Evolutionary conservation across 2,113 vertebrate species (phyloP), one percentile per base, ranked within the genome.

Genomic region (Cygnus buccinator): DNA sequence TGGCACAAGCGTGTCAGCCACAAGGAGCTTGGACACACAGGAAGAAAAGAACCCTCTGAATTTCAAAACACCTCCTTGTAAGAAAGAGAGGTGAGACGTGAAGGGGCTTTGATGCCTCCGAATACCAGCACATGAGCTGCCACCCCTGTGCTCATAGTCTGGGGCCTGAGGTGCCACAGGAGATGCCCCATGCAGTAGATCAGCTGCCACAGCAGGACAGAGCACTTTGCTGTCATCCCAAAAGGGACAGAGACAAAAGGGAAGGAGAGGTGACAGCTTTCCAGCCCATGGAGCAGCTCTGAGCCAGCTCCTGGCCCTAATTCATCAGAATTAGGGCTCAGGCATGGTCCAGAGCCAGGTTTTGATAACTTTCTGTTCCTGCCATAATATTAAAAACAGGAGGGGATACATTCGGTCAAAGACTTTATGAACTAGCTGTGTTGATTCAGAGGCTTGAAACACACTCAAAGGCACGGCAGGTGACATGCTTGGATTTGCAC

Each of bases 141-240:
- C 50, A 58, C 2, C 7, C 14, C 39, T 0, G 2, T 16, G 25
- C 11, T 65, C 10, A 6, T 19, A 48, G 19, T 10, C 55, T 28
- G 67, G 21, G 33, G 50, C 7, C 16, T 31, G 50, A 57, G 22
- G 13, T 41, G 50, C n/a, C 75, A 43, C 5, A 1, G 39, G 48
- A 68, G 31, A 33, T n/a, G 20, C 28, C 35, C 23, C 13, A 9
- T 17, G 13, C 41, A 81, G 65, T 23, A 48, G 21, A 50, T 75
- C 1, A 3, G n/a, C 44, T 37, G 9, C 14, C 0, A 0, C 4
- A 83, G 54, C 25, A 83, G 43, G n/a, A 74, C 0, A 3, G 33
- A 77, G 18, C 9, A 29, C 11, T 84, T 74, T 39, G 15, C n/a
- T 87, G 76, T 59, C 35, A 39, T 25, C 13, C 8, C 19, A 21